A percentile compares a stretch with the other conserved stretches of the same genome.
Evolutionary conservation across 1,140 invertebrate genomes (phyloP).

Genomic region (Caligus rogercresseyi): DNA sequence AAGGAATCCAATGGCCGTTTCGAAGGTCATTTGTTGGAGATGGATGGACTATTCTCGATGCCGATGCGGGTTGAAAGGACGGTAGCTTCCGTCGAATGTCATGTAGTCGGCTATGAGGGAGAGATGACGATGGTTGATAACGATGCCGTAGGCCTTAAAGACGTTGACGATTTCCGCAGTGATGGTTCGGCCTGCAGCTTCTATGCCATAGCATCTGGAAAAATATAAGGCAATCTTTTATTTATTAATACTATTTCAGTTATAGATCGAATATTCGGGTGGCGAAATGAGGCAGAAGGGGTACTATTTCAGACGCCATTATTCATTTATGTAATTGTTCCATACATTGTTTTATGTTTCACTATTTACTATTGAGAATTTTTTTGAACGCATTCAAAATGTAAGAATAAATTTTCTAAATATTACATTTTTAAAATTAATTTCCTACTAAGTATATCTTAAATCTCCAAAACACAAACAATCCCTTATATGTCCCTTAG

Average conservation of each 20-base stretch:
- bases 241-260: background rate
- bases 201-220: constrained; percentile 65
- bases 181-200: constrained; percentile 77
- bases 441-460: no score
- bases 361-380: no score
- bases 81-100: constrained; percentile 77
- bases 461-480: no score
- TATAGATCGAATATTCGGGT: no score
- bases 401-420: no score
- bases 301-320: no score
- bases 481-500: no score
- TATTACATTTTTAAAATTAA: no score
- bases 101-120: constrained; percentile 89
- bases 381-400: no score
- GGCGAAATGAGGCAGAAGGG: no score
- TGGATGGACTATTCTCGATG: constrained; percentile 69
- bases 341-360: no score
- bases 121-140: constrained; percentile 81
- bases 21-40: constrained; percentile 95
- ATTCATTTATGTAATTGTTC: no score
- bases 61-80: constrained; percentile 74
- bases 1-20: constrained; percentile 73
- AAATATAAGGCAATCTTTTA: background rate
- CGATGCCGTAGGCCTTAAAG: constrained; percentile 88
- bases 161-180: constrained; percentile 35